A percentile compares a stretch with the other conserved stretches of the same genome.
Evolutionary conservation across 2,113 vertebrate genomes (phyloP).

Genomic region (Neotragus pygmaeus): DNA sequence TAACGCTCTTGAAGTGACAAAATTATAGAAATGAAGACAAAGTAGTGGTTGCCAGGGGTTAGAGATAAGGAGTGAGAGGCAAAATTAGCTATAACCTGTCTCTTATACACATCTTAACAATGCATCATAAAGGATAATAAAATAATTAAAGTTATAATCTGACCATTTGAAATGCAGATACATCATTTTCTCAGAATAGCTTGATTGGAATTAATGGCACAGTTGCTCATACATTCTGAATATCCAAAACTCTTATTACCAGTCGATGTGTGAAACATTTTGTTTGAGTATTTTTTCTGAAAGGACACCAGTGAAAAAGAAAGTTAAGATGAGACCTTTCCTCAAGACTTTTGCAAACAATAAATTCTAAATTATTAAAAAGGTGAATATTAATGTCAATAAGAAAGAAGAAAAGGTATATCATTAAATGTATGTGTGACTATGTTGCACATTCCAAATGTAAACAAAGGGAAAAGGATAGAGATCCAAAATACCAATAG

Average conservation of each 20-base stretch:
- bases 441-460: not conserved
- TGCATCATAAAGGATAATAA: not conserved
- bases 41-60: not conserved
- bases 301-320: not conserved
- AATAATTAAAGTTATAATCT: not conserved
- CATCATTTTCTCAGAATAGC: not conserved
- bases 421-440: not conserved
- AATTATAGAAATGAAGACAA: not conserved
- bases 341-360: not conserved
- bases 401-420: not conserved
- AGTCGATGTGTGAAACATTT: not conserved
- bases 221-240: not conserved
- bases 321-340: not conserved
- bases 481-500: not conserved
- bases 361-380: not conserved
- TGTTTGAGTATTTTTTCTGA: not conserved
- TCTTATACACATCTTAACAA: too few species aligned
- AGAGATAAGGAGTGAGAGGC: not conserved
- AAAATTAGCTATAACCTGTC: not conserved
- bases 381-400: not conserved
- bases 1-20: not conserved
- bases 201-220: not conserved
- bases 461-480: not conserved
- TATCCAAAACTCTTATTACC: not conserved
- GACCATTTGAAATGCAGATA: not conserved